phyloP scores from a whole-genome alignment of 2,888 invertebrate genomes.

The Pristionchus arcanus region DNA sequence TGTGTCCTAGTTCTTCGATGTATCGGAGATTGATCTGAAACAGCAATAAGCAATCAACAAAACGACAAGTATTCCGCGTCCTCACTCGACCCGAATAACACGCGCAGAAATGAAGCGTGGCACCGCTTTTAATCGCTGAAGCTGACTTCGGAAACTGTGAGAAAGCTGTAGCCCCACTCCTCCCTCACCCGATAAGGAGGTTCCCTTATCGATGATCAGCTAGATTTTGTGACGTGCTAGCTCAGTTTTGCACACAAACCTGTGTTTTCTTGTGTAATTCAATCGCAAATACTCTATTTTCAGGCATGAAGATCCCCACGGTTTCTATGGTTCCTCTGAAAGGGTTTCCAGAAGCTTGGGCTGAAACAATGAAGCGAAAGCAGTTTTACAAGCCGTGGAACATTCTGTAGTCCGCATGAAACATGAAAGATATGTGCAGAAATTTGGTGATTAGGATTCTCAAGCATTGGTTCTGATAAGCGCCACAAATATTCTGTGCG shows the following conservation, averaged over 20 bases:
- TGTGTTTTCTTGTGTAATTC: neutral
- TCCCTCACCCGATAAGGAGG: neutral
- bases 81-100: neutral
- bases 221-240: neutral
- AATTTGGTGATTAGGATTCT: neutral
- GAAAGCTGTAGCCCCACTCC: neutral
- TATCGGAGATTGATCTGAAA: neutral
- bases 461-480: neutral
- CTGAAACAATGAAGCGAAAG: neutral
- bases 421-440: neutral
- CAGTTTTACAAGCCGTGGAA: neutral
- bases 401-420: neutral
- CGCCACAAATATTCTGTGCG: neutral
- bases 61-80: neutral
- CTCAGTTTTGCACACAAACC: neutral
- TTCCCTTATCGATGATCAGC: neutral
- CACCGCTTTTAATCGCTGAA: neutral
- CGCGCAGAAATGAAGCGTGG: neutral
- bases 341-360: neutral
- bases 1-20: neutral
- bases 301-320: neutral
- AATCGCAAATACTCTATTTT: neutral
- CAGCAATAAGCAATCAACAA: neutral
- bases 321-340: too few relatives aligned
- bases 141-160: slow-evolving; percentile 13